Conservation (phyloP, 2,797 vertebrate genomes). For the Coendou prehensilis region DNA sequence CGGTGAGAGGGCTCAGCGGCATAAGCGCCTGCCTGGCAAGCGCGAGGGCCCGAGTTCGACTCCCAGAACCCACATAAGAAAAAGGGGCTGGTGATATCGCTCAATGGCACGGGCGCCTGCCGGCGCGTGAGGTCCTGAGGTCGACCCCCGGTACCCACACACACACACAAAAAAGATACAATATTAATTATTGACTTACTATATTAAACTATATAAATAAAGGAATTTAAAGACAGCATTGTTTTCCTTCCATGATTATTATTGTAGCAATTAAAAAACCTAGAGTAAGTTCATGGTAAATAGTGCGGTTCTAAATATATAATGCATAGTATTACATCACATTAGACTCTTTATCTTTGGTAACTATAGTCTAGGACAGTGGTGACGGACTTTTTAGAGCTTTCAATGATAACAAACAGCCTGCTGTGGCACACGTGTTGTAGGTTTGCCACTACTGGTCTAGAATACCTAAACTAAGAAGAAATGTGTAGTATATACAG, state of each 20-base stretch:
- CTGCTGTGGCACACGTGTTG: background rate
- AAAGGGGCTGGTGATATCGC: too few relatives aligned
- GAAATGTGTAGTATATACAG: background rate
- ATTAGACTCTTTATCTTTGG: background rate
- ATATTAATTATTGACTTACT: constrained; percentile 48
- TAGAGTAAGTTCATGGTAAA: background rate
- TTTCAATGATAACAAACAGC: background rate
- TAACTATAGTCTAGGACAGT: background rate
- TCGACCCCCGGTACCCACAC: too few relatives aligned
- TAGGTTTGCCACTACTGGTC: background rate
- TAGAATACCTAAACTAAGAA: constrained; percentile 20
- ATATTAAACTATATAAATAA: background rate
- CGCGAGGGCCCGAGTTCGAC: too few relatives aligned
- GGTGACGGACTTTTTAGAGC: background rate
- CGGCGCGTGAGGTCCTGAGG: too few relatives aligned
- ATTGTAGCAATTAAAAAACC: background rate
- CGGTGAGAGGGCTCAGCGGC: too few relatives aligned
- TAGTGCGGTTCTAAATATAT: constrained; percentile 9
- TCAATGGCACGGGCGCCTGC: too few relatives aligned
- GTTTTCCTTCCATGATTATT: constrained; percentile 9
- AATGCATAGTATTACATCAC: background rate
- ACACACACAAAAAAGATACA: background rate
- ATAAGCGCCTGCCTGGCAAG: too few relatives aligned
- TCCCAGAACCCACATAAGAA: too few relatives aligned
- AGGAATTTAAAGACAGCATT: constrained; percentile 39